A percentile compares a stretch with the other conserved stretches of the same genome.
Evolutionary conservation across 2,113 vertebrate genomes (phyloP).

Genomic region (Daboia siamensis): DNA sequence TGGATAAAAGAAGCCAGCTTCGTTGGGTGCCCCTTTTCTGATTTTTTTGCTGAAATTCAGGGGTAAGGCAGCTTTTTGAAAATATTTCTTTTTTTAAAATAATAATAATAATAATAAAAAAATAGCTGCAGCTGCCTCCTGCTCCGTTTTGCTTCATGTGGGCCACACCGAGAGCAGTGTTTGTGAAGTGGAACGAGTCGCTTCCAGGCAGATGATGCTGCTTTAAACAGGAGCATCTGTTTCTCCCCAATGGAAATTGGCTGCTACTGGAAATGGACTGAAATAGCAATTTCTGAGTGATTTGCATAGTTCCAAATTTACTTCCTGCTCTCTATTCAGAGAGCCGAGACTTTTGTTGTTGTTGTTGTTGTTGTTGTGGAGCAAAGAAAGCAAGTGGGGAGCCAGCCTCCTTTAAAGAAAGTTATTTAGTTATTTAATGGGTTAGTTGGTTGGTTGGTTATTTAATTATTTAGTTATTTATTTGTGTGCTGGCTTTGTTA

Average conservation of each 20-base stretch:
- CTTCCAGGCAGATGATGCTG: not conserved
- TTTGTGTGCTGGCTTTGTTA: too few relatives aligned
- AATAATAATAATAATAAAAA: not conserved
- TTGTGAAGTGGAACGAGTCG: not conserved
- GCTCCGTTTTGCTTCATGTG: not conserved
- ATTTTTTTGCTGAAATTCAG: not conserved
- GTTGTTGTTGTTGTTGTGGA: not conserved
- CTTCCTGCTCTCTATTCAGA: not conserved
- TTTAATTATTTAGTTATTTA: not conserved
- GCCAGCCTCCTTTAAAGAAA: not conserved
- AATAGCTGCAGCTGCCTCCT: not conserved
- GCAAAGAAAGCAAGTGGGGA: accelerated
- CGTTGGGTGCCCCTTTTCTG: not conserved
- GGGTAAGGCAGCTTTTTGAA: not conserved
- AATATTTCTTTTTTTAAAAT: not conserved
- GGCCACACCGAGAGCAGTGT: not conserved
- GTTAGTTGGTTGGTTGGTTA: not conserved
- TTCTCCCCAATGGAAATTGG: not conserved
- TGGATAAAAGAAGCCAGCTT: not conserved
- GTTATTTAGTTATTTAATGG: not conserved
- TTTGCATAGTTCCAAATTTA: not conserved
- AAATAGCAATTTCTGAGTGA: not conserved
- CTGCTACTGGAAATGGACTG: not conserved
- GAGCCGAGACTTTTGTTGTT: not conserved
- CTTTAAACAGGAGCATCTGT: not conserved